phyloP scores from a whole-genome alignment of 2,888 invertebrate species.

The Himalopsyche tibetana region DNA sequence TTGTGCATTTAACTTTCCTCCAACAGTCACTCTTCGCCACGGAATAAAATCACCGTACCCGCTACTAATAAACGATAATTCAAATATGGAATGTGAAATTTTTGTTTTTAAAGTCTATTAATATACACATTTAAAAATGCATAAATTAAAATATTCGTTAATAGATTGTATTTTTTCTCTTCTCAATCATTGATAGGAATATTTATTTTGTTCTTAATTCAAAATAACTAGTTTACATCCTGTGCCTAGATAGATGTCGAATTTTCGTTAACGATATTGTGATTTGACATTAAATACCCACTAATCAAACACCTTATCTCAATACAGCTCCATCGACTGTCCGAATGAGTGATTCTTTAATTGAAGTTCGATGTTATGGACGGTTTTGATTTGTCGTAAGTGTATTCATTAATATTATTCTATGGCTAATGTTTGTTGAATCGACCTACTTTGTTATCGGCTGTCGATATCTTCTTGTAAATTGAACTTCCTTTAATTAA shows the following conservation, averaged over 20 bases:
- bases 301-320: constrained; percentile 12
- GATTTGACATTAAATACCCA: constrained; percentile 6
- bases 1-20: no score
- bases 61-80: no score
- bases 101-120: no score
- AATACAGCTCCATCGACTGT: constrained; percentile 5
- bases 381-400: background rate
- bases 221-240: constrained; percentile 19
- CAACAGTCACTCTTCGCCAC: no score
- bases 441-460: background rate
- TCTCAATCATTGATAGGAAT: background rate
- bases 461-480: no score
- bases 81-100: no score
- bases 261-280: constrained; percentile 30
- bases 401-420: background rate
- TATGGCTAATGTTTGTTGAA: background rate
- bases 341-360: background rate
- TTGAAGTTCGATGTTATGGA: constrained; percentile 13
- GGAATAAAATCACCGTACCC: no score
- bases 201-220: constrained; percentile 12
- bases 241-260: background rate
- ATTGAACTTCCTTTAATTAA: no score
- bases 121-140: background rate
- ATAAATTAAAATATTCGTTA: background rate
- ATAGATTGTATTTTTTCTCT: background rate